Evolutionary conservation across 2,113 vertebrate genomes (phyloP).

Genomic region (Trichomycterus rosablanca): DNA sequence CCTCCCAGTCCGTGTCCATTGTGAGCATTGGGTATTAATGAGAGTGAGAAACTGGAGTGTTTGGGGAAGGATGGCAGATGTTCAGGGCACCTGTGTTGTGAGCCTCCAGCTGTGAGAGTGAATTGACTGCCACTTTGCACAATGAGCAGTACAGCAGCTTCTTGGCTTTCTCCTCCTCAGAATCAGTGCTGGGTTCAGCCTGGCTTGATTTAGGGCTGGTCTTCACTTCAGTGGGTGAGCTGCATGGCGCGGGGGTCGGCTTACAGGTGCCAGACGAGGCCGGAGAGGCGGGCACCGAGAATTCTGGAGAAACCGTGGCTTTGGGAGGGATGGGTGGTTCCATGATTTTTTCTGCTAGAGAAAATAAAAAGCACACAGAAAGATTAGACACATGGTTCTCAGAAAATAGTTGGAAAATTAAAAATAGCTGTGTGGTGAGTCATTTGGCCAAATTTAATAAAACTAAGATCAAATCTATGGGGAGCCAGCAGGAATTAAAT

Average conservation of each 20-base stretch:
- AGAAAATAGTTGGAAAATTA: too few relatives aligned
- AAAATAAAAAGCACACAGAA: not conserved
- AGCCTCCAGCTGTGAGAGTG: constrained; percentile 91
- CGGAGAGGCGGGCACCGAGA: constrained; percentile 38
- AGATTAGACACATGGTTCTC: not conserved
- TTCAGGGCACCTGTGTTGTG: constrained; percentile 85
- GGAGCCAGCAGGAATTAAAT: too few relatives aligned
- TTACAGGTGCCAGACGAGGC: constrained; percentile 44
- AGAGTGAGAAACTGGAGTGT: constrained; percentile 11
- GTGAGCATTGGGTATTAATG: constrained; percentile 2
- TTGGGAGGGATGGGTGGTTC: constrained; percentile 26
- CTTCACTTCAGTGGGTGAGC: constrained; percentile 45
- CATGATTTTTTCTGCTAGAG: constrained; percentile 32
- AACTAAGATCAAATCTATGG: too few relatives aligned
- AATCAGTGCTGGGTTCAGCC: constrained; percentile 63
- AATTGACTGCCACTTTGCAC: constrained; percentile 98
- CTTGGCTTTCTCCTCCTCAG: constrained; percentile 95
- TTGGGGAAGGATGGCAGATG: constrained; percentile 29
- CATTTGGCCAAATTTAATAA: not conserved
- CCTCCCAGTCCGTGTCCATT: not conserved
- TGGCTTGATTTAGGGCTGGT: constrained; percentile 39
- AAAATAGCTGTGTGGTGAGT: not conserved
- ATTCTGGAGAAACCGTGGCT: constrained; percentile 39
- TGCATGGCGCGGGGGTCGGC: constrained; percentile 50
- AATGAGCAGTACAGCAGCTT: constrained; percentile 96